Evolutionary conservation across 1,140 invertebrate genomes (phyloP), one percentile per base, ranked within the genome.

Genomic region (Sarcophaga bullata): DNA sequence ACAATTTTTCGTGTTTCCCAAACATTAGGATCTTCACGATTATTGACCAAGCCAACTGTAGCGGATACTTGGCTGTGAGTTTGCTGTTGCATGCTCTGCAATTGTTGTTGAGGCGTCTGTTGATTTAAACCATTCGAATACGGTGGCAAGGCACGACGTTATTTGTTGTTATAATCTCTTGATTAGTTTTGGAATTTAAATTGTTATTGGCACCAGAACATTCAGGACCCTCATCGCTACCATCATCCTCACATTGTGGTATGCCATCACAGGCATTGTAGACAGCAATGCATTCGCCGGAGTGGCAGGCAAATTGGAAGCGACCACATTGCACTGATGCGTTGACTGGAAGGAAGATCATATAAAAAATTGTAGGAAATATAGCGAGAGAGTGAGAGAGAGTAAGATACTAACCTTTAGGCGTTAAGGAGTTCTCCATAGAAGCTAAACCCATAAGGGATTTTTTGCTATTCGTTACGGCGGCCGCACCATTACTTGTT

Each of bases 241-340:
- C 96, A 92, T 99, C 97, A n/a, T 37, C 25, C 5, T 95, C 92
- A 91, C 98, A 99, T 90, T 99, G 97, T 11, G 96, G 94, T 82
- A 98, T 96, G 48, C 97, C 97, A 91, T 99, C 97, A 87, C 98
- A 99, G 4, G 96, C 96, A 90, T 99, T 98, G 90, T 98, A 98
- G 84, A 97, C 86, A 15, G 97, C 97, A 85, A 99, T 98, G 87
- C 98, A 99, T 88, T 98, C 97, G 46, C 94, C 93, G 46, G 94
- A 94, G 82, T 94, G 93, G 87, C 97, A 98, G 89, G 95, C 94
- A 88, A 97, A 98, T 89, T 98, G 96, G 90, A 95, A 96, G 75
- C 94, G 92, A 84, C 93, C 95, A 90, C 96, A 97, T 81, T 92
- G 90, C 85, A 86, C 80, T 81, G 81, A 82, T 84, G 82, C 82